These are phyloP conservation scores for Dorcus hopei DNA, from an alignment of 2,888 invertebrate species.

Conservation along the genomic window DNA sequence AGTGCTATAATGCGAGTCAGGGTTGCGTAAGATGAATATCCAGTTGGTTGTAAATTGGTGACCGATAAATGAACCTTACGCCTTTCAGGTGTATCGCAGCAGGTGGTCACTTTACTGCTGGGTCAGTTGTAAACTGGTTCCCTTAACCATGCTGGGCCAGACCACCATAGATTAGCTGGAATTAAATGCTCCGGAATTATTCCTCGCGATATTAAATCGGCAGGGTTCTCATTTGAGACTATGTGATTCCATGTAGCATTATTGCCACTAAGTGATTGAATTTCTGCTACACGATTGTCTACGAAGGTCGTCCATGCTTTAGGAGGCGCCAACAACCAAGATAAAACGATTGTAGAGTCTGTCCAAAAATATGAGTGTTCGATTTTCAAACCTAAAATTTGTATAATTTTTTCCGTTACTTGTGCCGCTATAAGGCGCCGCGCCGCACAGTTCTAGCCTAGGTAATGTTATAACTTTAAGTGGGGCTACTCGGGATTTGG, in stretches of 20 bases:
- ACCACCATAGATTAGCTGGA: not conserved
- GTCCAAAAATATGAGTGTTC: conserved; percentile 14
- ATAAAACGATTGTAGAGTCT: conserved; percentile 17
- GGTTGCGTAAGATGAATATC: too few relatives aligned
- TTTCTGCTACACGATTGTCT: not conserved
- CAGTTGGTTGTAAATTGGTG: not conserved
- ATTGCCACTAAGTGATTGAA: not conserved
- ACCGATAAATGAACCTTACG: not conserved
- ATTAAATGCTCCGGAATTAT: not conserved
- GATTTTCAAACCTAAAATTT: not conserved
- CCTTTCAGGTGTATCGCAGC: not conserved
- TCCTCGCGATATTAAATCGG: not conserved
- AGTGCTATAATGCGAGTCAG: too few relatives aligned
- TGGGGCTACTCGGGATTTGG: conserved; percentile 8
- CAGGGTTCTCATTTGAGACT: not conserved
- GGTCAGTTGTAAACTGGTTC: not conserved
- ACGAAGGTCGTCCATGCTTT: not conserved
- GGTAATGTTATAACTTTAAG: not conserved
- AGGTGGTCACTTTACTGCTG: not conserved
- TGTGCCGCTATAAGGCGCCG: not conserved
- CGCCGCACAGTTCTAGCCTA: conserved; percentile 7
- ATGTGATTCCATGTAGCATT: not conserved
- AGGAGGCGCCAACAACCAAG: conserved; percentile 5
- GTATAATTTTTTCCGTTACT: not conserved
- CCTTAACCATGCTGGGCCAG: not conserved